Conservation (phyloP, 1,140 invertebrate genomes). For the Drosophila suzukii region DNA sequence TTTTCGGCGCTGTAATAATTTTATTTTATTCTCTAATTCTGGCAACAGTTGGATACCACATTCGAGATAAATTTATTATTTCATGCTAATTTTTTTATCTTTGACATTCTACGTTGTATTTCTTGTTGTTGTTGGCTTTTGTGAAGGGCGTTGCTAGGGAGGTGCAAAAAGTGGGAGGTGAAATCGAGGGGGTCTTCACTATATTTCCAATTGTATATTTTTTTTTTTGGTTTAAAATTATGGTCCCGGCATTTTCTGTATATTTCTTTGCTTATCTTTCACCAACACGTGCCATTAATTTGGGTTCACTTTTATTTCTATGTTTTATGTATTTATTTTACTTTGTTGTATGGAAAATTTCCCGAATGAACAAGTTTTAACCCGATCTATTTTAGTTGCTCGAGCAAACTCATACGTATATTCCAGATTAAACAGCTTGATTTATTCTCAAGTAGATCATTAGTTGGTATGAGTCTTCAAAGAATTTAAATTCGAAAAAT, state of each 20-base stretch:
- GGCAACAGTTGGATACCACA: constrained; percentile 16
- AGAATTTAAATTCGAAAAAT: background rate
- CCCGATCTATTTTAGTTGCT: background rate
- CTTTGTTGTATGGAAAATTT: constrained; percentile 32
- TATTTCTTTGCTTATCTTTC: constrained; percentile 18
- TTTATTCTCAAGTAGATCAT: constrained; percentile 6
- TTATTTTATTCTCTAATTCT: constrained; percentile 27
- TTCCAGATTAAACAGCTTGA: constrained; percentile 12
- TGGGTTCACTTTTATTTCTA: constrained; percentile 24
- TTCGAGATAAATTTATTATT: constrained; percentile 53
- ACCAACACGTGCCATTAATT: constrained; percentile 39
- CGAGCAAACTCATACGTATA: constrained; percentile 1
- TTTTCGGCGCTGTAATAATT: constrained; percentile 43
- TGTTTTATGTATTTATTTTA: constrained; percentile 22
- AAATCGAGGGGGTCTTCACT: background rate
- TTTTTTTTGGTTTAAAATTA: constrained; percentile 12
- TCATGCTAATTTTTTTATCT: constrained; percentile 60
- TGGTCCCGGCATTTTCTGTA: constrained; percentile 7
- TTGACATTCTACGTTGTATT: constrained; percentile 37
- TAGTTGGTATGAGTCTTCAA: background rate
- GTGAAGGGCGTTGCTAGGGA: constrained; percentile 11
- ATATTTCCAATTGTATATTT: constrained; percentile 15
- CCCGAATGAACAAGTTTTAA: background rate
- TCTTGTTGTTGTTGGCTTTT: background rate
- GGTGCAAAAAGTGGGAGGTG: background rate